Evolutionary conservation across 2,113 vertebrate species (phyloP).

Genomic region (Periophthalmodon schlosseri): DNA sequence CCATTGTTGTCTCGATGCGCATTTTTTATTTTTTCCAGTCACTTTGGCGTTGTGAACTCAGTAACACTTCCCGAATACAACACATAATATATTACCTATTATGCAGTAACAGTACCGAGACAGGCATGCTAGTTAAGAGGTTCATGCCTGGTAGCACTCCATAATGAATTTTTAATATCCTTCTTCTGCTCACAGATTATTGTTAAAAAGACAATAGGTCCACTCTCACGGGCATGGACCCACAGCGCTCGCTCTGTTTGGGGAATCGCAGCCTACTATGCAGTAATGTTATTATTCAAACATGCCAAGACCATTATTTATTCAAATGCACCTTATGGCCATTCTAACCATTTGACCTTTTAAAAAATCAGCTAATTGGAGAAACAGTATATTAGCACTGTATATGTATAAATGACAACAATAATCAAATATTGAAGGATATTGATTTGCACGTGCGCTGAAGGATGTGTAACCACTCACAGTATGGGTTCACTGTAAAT

Average conservation of each 20-base stretch:
- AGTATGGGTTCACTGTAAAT: no score
- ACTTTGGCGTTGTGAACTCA: neutral
- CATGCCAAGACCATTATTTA: neutral
- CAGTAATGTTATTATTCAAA: neutral
- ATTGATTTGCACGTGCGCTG: neutral
- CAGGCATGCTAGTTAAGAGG: neutral
- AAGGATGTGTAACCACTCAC: neutral
- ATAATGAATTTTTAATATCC: slow-evolving; percentile 1
- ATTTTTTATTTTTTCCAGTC: neutral
- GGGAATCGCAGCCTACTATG: neutral
- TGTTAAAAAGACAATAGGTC: neutral
- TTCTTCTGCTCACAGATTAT: neutral
- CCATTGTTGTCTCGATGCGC: neutral
- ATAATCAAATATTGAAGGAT: neutral
- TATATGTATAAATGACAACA: neutral
- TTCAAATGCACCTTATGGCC: neutral
- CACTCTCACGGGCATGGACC: neutral
- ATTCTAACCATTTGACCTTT: neutral
- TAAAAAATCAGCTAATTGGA: neutral
- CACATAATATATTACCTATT: neutral
- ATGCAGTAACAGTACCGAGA: neutral
- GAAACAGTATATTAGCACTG: neutral
- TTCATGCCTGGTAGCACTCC: neutral
- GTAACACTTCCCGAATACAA: neutral
- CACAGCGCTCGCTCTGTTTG: neutral